These are phyloP conservation scores for Apodemia duryi DNA, from an alignment of 2,888 invertebrate species.

Conservation along the genomic window DNA sequence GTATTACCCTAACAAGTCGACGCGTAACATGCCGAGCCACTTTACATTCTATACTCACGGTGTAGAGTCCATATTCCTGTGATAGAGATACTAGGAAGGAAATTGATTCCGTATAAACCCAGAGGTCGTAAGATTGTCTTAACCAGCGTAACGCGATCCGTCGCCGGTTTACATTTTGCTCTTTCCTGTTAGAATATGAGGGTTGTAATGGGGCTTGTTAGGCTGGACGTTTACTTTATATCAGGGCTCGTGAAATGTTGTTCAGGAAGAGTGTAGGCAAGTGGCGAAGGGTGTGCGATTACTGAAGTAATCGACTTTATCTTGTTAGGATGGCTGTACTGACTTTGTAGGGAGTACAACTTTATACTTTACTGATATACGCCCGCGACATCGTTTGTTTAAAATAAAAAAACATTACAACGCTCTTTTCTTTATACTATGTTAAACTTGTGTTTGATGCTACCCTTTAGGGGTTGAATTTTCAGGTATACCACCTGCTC, in stretches of 20 bases:
- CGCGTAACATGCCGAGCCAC: constrained; percentile 27
- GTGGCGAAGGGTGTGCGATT: constrained; percentile 62
- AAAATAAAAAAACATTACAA: too few species aligned
- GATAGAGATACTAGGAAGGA: constrained; percentile 54
- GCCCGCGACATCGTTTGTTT: too few species aligned
- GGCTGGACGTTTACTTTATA: constrained; percentile 37
- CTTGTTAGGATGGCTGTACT: constrained; percentile 62
- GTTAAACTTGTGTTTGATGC: too few species aligned
- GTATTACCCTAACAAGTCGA: constrained; percentile 62
- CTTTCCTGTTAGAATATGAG: constrained; percentile 32
- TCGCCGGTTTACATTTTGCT: constrained; percentile 35
- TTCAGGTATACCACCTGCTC: too few species aligned
- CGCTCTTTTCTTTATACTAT: too few species aligned
- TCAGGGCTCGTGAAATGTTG: constrained; percentile 49
- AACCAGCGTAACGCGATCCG: constrained; percentile 36
- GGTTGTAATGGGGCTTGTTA: constrained; percentile 36
- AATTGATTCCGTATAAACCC: constrained; percentile 66
- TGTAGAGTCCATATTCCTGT: constrained; percentile 39
- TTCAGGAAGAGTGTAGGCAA: constrained; percentile 44
- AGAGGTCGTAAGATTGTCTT: constrained; percentile 53
- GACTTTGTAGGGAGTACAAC: constrained; percentile 32
- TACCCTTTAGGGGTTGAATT: too few species aligned
- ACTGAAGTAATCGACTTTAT: constrained; percentile 72
- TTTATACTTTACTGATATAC: too few species aligned
- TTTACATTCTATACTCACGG: constrained; percentile 51